These are phyloP conservation scores for Acrossocheilus wenchowensis DNA, from an alignment of 2,797 vertebrate genomes.

Conservation along the genomic window DNA sequence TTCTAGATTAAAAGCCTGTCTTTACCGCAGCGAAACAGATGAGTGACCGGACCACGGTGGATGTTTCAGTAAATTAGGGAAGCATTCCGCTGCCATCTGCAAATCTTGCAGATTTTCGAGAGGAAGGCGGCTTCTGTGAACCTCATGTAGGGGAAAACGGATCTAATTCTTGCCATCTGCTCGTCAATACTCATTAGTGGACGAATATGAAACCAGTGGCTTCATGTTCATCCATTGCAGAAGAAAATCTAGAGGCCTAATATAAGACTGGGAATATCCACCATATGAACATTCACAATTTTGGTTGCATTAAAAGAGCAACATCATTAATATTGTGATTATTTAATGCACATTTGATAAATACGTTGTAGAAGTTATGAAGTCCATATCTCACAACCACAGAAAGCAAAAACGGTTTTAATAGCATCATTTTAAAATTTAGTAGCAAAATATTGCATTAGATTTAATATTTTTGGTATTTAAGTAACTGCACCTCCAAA, in stretches of 20 bases:
- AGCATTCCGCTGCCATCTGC: slow-evolving; percentile 4
- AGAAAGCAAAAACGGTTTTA: not conserved
- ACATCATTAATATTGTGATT: not conserved
- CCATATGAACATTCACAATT: not conserved
- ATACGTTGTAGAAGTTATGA: not conserved
- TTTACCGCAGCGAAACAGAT: slow-evolving; percentile 46
- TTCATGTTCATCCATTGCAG: not conserved
- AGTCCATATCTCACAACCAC: not conserved
- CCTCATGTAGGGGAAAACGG: not conserved
- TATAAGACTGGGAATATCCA: not conserved
- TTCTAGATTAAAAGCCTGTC: slow-evolving; percentile 60
- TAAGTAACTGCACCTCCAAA: not conserved
- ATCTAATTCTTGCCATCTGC: slow-evolving; percentile 29
- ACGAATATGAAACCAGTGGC: not conserved
- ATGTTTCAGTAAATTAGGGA: slow-evolving; percentile 12
- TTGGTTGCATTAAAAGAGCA: not conserved
- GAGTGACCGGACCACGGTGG: slow-evolving; percentile 28
- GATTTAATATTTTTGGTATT: not conserved
- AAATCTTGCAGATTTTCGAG: slow-evolving; percentile 31
- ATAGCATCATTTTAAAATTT: not conserved
- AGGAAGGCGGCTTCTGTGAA: slow-evolving; percentile 2
- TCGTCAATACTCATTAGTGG: slow-evolving; percentile 17
- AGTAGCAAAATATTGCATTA: no score
- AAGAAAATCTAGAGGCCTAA: not conserved
- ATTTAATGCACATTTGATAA: not conserved